A percentile compares a stretch with the other conserved stretches of the same genome.
Evolutionary conservation across 2,113 vertebrate genomes (phyloP).

Genomic region (Procavia capensis): DNA sequence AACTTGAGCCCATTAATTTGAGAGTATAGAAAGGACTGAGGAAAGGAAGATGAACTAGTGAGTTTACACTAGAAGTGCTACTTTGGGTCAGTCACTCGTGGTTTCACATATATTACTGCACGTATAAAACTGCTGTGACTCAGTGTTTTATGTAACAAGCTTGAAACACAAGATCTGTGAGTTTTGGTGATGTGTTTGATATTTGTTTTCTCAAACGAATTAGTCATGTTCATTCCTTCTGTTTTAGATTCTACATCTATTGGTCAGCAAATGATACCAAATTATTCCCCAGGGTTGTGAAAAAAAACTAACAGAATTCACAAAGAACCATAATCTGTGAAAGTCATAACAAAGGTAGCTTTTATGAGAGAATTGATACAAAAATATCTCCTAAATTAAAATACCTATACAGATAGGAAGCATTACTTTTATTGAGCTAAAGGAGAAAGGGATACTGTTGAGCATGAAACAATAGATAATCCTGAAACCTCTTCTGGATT

Average conservation of each 20-base stretch:
- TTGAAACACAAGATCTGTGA: slow-evolving; percentile 67
- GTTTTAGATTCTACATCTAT: slow-evolving; percentile 57
- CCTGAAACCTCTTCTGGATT: slow-evolving; percentile 22
- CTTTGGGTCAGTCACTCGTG: slow-evolving; percentile 23
- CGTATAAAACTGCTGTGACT: slow-evolving; percentile 48
- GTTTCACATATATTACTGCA: slow-evolving; percentile 50
- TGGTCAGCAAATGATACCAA: slow-evolving; percentile 29
- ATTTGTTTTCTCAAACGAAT: slow-evolving; percentile 13
- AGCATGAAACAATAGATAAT: slow-evolving; percentile 42
- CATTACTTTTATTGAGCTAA: not conserved
- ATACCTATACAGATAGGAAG: slow-evolving; percentile 4
- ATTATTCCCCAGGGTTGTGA: slow-evolving; percentile 24
- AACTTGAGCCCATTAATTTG: not conserved
- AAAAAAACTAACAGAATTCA: not conserved
- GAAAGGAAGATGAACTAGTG: not conserved
- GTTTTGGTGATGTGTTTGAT: slow-evolving; percentile 27
- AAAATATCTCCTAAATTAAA: slow-evolving; percentile 3
- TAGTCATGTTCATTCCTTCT: slow-evolving; percentile 40
- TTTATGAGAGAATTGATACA: slow-evolving; percentile 12
- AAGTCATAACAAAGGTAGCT: not conserved
- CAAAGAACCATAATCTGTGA: not conserved
- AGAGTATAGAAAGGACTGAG: not conserved
- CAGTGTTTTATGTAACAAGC: slow-evolving; percentile 67
- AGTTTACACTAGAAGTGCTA: not conserved
- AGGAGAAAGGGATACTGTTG: not conserved